Percentiles rank a stretch among this genome's conserved stretches.
phyloP scores from a whole-genome alignment of 1,140 invertebrate species.

The Campoletis sonorensis region DNA sequence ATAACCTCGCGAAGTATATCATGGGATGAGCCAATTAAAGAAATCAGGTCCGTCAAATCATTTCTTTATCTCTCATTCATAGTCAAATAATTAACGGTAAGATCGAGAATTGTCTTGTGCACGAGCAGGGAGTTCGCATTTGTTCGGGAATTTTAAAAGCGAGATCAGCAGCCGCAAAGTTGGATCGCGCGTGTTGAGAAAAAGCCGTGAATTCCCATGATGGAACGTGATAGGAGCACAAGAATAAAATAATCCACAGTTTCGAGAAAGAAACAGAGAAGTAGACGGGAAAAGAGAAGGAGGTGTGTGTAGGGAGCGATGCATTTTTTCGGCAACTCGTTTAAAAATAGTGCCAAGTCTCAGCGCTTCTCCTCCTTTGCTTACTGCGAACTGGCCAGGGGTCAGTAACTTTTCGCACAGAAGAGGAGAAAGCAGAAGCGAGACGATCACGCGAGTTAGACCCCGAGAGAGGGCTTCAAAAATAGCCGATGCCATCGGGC shows the following conservation, averaged over 20 bases:
- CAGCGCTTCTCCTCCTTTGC: conserved; percentile 14
- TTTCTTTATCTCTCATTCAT: conserved; percentile 19
- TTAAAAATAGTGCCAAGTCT: conserved; percentile 70
- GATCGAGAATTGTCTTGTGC: neutral
- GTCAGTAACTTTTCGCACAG: conserved; percentile 73
- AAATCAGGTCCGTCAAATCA: conserved; percentile 40
- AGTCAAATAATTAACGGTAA: conserved; percentile 30
- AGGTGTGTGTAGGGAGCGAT: conserved; percentile 63
- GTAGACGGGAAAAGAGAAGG: neutral
- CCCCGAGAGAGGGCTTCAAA: conserved; percentile 58
- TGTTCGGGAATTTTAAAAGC: conserved; percentile 1
- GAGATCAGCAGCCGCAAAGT: neutral
- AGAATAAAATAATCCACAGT: conserved; percentile 41
- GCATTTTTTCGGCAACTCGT: conserved; percentile 69
- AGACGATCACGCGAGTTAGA: neutral
- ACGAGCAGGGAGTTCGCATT: conserved; percentile 2
- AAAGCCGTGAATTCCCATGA: conserved; percentile 37
- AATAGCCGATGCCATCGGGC: conserved; percentile 72
- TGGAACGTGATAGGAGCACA: conserved; percentile 22
- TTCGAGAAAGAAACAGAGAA: neutral
- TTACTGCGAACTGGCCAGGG: conserved; percentile 73
- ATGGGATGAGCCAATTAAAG: conserved; percentile 32
- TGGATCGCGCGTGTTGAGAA: neutral
- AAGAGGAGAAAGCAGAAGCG: conserved; percentile 52
- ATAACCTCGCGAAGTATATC: conserved; percentile 5